Base-by-base conservation (phyloP, 53 echinoderm and acorn worm species). In the Echinometra lucunter region DNA sequence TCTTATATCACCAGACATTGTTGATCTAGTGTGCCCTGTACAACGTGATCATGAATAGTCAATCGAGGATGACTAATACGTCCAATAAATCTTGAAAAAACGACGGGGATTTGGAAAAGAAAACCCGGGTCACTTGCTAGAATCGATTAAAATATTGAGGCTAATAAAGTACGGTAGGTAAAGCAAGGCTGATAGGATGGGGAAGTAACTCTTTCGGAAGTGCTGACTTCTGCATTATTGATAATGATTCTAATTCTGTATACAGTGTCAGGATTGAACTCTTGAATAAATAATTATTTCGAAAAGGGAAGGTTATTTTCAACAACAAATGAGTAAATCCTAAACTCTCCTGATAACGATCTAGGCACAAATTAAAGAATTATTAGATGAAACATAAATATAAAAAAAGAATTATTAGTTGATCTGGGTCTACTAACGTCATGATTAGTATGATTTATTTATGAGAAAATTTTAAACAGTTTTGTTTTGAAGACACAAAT, bases 1-100 rank as follows among this genome's bases (percentile, higher is more conserved):
- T 75, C 75, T 75, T 75, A 40, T 37, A 40, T 75, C 40, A 75
- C 40, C 40, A 18, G 38, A 75, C 75, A 75, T 75, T 75, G 75
- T 75, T 75, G 38, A 75, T 75, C 40, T 40, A 38, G 75, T 75
- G 75, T 75, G 75, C 1, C 42, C 40, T 13, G 18, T 17, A 37
- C 75, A 75, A 6, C 75, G 5, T 40, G 75, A 75, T 75, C 75
- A 75, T 75, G 75, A 75, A 75, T 75, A 75, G 75, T 75, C 75
- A 75, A 75, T 75, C 40, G 40, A 15, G 42, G n/a, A 75, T 75
- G 75, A 75, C 75, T 75, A 75, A 75, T 75, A 75, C 21, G 9
- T 5, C 40, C 75, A 38, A 75, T 75, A 75, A 75, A 75, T 75
- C 75, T 75, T 75, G 75, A 40, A 75, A 75, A n/a, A 75, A 40